A percentile compares a stretch with the other conserved stretches of the same genome.
Evolutionary conservation across 2,888 invertebrate species (phyloP).

Genomic region (Andrena haemorrhoa): DNA sequence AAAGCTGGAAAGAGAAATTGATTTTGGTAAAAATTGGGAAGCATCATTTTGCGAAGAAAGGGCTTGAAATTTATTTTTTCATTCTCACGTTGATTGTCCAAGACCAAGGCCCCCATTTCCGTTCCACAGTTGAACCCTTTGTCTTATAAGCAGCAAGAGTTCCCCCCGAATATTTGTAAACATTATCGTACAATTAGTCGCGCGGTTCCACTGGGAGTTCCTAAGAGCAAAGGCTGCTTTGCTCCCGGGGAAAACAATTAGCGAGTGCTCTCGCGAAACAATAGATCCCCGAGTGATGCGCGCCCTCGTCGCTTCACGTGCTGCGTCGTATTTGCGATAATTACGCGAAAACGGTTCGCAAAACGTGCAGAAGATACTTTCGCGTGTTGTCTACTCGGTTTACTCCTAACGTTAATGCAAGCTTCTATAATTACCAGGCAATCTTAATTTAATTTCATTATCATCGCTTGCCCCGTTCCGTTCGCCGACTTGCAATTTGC

Average conservation of each 20-base stretch:
- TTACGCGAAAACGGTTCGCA: constrained; percentile 13
- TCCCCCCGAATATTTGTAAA: neutral
- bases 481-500: too few species aligned
- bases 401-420: neutral
- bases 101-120: too few species aligned
- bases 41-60: neutral
- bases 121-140: too few species aligned
- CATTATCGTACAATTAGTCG: too few species aligned
- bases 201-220: neutral
- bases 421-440: neutral
- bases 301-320: neutral
- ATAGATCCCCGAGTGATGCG: neutral
- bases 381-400: neutral
- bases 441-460: neutral
- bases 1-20: neutral
- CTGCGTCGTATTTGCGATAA: constrained; percentile 18
- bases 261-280: neutral
- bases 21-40: neutral
- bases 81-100: neutral
- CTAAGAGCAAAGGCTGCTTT: neutral
- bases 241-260: constrained; percentile 14
- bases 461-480: neutral
- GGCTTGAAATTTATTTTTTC: neutral
- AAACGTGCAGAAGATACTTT: constrained; percentile 13
- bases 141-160: neutral